A percentile compares a stretch with the other conserved stretches of the same genome.
Evolutionary conservation across 2,797 vertebrate genomes (phyloP).

Genomic region (Emys orbicularis): DNA sequence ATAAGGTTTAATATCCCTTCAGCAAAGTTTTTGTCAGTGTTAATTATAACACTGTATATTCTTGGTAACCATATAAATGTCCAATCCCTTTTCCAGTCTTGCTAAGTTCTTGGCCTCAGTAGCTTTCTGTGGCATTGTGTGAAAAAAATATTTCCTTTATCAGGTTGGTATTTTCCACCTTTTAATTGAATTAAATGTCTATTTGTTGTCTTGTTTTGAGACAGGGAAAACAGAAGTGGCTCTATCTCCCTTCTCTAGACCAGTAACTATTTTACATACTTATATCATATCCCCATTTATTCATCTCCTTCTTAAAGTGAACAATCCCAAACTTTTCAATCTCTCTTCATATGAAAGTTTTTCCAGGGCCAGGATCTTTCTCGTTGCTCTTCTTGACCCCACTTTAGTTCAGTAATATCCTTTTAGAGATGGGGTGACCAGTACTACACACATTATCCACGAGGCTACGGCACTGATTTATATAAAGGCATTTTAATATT

Average conservation of each 20-base stretch:
- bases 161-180: not conserved
- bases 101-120: not conserved
- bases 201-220: not conserved
- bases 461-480: not conserved
- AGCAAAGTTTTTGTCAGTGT: slow-evolving; percentile 1
- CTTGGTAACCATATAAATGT: not conserved
- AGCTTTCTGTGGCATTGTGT: not conserved
- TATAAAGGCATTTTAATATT: not conserved
- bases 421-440: not conserved
- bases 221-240: not conserved
- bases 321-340: not conserved
- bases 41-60: not conserved
- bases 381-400: not conserved
- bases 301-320: not conserved
- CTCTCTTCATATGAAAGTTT: not conserved
- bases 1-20: not conserved
- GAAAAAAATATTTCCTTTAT: not conserved
- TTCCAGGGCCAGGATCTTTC: not conserved
- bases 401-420: not conserved
- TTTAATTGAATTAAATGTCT: not conserved
- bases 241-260: not conserved
- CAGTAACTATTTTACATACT: not conserved
- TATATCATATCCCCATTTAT: not conserved
- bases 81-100: not conserved
- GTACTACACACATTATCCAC: not conserved